These are phyloP conservation scores for Phaethornis superciliosus DNA, from an alignment of 2,113 vertebrate species.

Conservation along the genomic window DNA sequence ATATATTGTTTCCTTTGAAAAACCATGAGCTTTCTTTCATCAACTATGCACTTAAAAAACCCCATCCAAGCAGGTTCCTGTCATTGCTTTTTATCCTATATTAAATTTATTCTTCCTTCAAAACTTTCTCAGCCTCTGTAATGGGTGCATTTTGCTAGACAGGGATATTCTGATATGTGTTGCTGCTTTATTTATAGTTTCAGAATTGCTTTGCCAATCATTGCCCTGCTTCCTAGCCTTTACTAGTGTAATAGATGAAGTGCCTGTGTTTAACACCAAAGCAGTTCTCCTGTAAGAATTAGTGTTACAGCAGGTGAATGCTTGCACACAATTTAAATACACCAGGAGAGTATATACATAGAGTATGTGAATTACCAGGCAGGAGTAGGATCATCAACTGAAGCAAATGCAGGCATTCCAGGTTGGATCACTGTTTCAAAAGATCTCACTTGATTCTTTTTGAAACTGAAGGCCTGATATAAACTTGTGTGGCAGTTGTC, in stretches of 20 bases:
- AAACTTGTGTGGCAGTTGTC: background rate
- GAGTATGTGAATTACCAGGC: too few species aligned
- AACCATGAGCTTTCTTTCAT: background rate
- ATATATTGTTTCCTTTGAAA: background rate
- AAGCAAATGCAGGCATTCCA: background rate
- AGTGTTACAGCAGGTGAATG: background rate
- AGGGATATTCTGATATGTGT: background rate
- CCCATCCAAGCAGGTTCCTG: background rate
- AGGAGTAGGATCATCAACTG: background rate
- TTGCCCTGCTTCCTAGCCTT: background rate
- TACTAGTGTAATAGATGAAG: background rate
- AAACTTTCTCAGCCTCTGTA: background rate
- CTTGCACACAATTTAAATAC: background rate
- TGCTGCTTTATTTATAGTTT: background rate
- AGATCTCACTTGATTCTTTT: background rate
- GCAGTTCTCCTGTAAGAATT: background rate
- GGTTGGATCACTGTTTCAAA: background rate
- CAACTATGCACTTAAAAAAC: background rate
- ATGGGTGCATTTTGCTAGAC: background rate
- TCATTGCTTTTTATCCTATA: background rate
- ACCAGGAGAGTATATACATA: background rate
- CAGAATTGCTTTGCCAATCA: background rate
- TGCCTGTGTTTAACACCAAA: background rate
- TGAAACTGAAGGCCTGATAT: background rate
- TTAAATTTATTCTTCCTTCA: background rate